These are phyloP conservation scores for Enteromius anoplus DNA, from an alignment of 2,797 vertebrate species.

Conservation along the genomic window DNA sequence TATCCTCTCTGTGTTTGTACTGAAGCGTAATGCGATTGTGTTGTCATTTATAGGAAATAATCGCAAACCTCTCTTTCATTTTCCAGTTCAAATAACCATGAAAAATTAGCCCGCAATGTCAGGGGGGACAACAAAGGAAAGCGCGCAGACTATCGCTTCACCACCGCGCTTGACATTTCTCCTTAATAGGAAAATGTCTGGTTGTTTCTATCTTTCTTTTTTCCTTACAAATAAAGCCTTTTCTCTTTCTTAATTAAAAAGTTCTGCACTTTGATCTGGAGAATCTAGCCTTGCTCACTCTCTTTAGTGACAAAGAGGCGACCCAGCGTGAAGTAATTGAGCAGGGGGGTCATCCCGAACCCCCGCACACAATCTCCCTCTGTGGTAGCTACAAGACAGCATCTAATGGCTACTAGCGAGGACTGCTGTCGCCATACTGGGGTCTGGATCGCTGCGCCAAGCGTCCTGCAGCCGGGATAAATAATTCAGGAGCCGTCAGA, in stretches of 20 bases:
- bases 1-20: constrained; percentile 91
- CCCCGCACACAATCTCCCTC: constrained; percentile 53
- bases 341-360: constrained; percentile 30
- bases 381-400: constrained; percentile 42
- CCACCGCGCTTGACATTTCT: constrained; percentile 83
- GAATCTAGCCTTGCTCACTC: constrained; percentile 64
- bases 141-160: constrained; percentile 76
- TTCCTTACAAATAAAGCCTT: constrained; percentile 62
- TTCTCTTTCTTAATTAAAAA: constrained; percentile 79
- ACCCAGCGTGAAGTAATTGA: constrained; percentile 54
- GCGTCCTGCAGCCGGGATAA: constrained; percentile 74
- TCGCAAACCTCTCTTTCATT: constrained; percentile 94
- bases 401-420: constrained; percentile 68
- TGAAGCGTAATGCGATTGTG: constrained; percentile 96
- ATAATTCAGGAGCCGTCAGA: constrained; percentile 79
- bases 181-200: constrained; percentile 83
- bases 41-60: constrained; percentile 99
- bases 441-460: constrained; percentile 58
- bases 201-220: constrained; percentile 76
- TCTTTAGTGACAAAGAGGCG: constrained; percentile 51
- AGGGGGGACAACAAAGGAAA: constrained; percentile 89
- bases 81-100: constrained; percentile 99
- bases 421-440: constrained; percentile 70
- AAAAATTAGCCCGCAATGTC: constrained; percentile 98
- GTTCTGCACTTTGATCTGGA: constrained; percentile 77